These are phyloP conservation scores for Megastigmus dorsalis DNA, from an alignment of 2,888 invertebrate species.

Conservation along the genomic window DNA sequence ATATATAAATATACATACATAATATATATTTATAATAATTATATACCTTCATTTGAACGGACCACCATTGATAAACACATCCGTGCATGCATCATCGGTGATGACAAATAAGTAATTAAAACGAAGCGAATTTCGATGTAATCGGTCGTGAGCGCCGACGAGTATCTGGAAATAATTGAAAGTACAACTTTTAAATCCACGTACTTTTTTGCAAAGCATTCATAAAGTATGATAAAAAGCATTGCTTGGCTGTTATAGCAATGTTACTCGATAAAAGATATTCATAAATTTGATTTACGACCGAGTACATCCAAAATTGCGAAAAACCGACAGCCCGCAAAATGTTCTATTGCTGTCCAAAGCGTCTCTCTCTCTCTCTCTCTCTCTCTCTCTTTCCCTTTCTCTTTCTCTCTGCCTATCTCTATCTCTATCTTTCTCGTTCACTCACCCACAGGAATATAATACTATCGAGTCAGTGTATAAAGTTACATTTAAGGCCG, in stretches of 20 bases:
- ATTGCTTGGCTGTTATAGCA: no score
- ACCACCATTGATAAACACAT: constrained; percentile 64
- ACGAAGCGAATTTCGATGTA: neutral
- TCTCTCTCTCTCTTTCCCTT: constrained; percentile 2
- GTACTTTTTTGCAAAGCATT: no score
- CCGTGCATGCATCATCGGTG: constrained; percentile 51
- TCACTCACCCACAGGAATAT: constrained; percentile 15
- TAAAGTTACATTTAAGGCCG: constrained; percentile 47
- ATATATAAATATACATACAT: constrained; percentile 52
- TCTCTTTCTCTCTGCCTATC: neutral
- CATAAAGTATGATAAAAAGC: no score
- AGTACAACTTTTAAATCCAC: no score
- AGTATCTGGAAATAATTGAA: neutral
- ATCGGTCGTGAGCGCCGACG: constrained; percentile 1
- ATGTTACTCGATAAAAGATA: no score
- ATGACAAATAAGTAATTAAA: constrained; percentile 29
- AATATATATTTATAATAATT: constrained; percentile 63
- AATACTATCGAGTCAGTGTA: constrained; percentile 46
- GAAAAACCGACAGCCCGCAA: constrained; percentile 11
- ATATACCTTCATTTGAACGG: constrained; percentile 68
- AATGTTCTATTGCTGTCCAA: constrained; percentile 25
- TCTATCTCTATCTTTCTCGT: neutral
- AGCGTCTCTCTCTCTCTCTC: neutral
- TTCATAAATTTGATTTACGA: no score
- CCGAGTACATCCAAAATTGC: no score